Evolutionary conservation across 2,113 vertebrate genomes (phyloP), one percentile per base, ranked within the genome.

Genomic region (Pelobates fuscus): DNA sequence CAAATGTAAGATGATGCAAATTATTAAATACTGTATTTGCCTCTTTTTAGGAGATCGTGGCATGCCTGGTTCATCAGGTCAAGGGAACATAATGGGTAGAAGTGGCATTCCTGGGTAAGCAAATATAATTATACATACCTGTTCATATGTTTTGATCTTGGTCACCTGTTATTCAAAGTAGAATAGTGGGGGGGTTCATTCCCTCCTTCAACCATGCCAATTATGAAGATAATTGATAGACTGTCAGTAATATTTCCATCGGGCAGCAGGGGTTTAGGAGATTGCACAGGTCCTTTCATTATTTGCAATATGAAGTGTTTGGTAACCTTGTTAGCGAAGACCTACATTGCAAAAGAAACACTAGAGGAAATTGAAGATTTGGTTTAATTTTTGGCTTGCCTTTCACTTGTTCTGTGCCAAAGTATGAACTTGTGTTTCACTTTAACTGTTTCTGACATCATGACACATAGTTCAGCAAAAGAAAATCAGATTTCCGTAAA

Each of bases 41-140:
- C 71, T 77, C 67, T 82, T 81, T 94, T 94, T 89, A 86, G 87
- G 90, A 80, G 95, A 95, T 58, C 89, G 94, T 60, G 88, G 86
- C 3, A 80, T 94, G n/a, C 78, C 86, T 44, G 85, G 80, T 79
- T 86, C 88, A 18, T 79, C 91, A 74, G 80, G 92, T 82, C 93
- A 93, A 67, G 89, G 91, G 78, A 94, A 94, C 29, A 67, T 81
- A 44, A 88, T 95, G 29, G 83, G 77, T 15, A 88, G 93, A 57
- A 95, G 94, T 80, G 94, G 92, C 78, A 54, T 64, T 20, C 70
- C 62, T 23, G 43, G 70, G 59, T 63, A 63, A 62, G 58, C 30
- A 8, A 5, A 26, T 0, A 23, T 55, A 20, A 1, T 5, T 69
- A n/a, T 12, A 21, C 27, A 18, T 23, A 2, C 37, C 25, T 25